These are phyloP conservation scores for Drosophila novamexicana DNA, from an alignment of 1,140 invertebrate species.

Conservation along the genomic window DNA sequence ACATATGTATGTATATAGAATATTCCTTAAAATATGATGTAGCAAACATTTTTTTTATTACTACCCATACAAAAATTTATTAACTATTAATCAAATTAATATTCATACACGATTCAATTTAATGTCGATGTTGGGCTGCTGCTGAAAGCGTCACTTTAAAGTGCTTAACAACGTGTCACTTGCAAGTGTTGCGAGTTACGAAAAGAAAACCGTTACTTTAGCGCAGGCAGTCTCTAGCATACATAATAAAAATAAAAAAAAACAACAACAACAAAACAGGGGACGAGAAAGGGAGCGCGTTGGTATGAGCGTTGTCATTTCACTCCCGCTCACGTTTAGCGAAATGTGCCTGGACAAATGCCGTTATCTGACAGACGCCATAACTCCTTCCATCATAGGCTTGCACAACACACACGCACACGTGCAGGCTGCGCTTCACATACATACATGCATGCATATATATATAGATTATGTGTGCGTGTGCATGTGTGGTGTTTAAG, in stretches of 20 bases:
- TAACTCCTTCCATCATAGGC: constrained; percentile 22
- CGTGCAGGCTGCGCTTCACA: not conserved
- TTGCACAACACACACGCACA: not conserved
- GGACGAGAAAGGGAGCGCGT: not conserved
- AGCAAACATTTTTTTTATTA: not conserved
- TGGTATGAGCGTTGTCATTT: not conserved
- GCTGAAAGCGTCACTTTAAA: not conserved
- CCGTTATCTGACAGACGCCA: constrained; percentile 28
- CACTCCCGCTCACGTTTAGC: not conserved
- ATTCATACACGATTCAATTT: not conserved
- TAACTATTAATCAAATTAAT: not conserved
- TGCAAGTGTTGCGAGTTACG: not conserved
- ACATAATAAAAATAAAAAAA: not conserved
- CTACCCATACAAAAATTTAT: constrained; percentile 1
- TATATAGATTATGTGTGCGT: too few species aligned
- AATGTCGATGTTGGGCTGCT: not conserved
- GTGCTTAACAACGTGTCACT: not conserved
- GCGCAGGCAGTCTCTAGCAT: not conserved
- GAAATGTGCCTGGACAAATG: constrained; percentile 24
- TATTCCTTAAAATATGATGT: constrained; percentile 13
- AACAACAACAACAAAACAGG: not conserved
- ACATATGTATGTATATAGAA: not conserved
- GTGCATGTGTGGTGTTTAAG: not conserved
- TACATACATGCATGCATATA: too few species aligned
- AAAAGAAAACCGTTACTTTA: not conserved